phyloP scores from a whole-genome alignment of 2,113 vertebrate species.

The Indicator indicator region DNA sequence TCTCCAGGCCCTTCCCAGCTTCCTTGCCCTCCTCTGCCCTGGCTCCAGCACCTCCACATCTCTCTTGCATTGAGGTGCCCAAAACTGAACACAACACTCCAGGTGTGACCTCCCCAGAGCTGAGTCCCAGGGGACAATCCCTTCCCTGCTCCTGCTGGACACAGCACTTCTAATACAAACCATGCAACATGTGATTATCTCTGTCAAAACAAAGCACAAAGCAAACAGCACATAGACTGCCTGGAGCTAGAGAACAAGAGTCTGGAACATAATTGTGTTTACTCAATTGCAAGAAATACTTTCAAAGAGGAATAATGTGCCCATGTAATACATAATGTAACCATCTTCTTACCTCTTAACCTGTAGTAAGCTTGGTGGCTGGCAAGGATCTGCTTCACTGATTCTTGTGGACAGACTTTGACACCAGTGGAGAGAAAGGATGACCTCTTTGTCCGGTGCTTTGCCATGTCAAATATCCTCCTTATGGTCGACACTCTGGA shows the following conservation, averaged over 20 bases:
- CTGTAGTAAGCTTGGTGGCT: slow-evolving; percentile 90
- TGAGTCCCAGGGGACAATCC: too few species aligned
- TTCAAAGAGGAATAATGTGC: background rate
- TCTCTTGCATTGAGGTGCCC: too few species aligned
- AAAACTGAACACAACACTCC: too few species aligned
- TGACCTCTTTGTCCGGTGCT: slow-evolving; percentile 83
- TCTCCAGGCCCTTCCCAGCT: too few species aligned
- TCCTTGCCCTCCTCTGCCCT: too few species aligned
- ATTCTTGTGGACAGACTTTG: slow-evolving; percentile 89
- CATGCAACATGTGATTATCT: background rate
- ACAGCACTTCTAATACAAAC: too few species aligned
- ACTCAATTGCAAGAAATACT: background rate
- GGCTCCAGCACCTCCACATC: too few species aligned
- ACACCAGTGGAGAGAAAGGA: slow-evolving; percentile 83
- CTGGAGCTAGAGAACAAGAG: background rate
- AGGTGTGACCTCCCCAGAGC: too few species aligned
- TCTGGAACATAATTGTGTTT: background rate
- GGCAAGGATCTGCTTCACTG: slow-evolving; percentile 84
- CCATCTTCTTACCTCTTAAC: slow-evolving; percentile 83
- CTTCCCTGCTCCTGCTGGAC: too few species aligned
- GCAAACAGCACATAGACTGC: background rate
- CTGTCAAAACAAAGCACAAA: background rate
- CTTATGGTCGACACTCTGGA: slow-evolving; percentile 74
- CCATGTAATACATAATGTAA: background rate
- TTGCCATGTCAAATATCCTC: slow-evolving; percentile 74